Conservation (phyloP, 2,797 vertebrate genomes). For the Hippoglossus hippoglossus region DNA sequence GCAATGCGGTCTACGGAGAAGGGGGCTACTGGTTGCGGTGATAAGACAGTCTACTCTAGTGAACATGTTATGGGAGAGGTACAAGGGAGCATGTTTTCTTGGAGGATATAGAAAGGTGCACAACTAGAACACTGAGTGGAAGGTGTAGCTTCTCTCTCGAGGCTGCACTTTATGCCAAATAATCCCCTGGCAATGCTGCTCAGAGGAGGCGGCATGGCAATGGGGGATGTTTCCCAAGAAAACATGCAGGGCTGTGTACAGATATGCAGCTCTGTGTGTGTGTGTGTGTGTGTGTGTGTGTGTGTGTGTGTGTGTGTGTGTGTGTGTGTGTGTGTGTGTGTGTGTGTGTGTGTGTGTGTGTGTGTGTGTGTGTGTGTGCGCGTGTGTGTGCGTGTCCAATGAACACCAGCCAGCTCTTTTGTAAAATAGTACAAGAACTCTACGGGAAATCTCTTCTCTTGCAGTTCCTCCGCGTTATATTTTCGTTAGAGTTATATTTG, state of each 20-base stretch:
- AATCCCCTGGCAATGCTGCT: constrained; percentile 68
- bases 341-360: constrained; percentile 22
- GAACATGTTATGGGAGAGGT: constrained; percentile 76
- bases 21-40: constrained; percentile 59
- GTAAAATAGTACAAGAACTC: constrained; percentile 67
- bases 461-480: constrained; percentile 11
- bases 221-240: constrained; percentile 77
- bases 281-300: neutral
- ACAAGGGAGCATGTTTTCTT: constrained; percentile 79
- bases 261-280: constrained; percentile 63
- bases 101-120: constrained; percentile 59
- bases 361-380: neutral
- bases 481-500: constrained; percentile 13
- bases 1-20: constrained; percentile 50
- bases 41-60: constrained; percentile 68
- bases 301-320: constrained; percentile 52
- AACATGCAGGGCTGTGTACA: constrained; percentile 77
- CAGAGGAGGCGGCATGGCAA: constrained; percentile 62
- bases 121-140: constrained; percentile 64
- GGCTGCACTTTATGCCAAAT: constrained; percentile 66
- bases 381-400: constrained; percentile 34
- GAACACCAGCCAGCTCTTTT: constrained; percentile 76
- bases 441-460: constrained; percentile 40
- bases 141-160: constrained; percentile 59
- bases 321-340: neutral